Evolutionary conservation across 2,888 invertebrate species (phyloP), one percentile per base, ranked within the genome.

Genomic region (Euproctis similis): DNA sequence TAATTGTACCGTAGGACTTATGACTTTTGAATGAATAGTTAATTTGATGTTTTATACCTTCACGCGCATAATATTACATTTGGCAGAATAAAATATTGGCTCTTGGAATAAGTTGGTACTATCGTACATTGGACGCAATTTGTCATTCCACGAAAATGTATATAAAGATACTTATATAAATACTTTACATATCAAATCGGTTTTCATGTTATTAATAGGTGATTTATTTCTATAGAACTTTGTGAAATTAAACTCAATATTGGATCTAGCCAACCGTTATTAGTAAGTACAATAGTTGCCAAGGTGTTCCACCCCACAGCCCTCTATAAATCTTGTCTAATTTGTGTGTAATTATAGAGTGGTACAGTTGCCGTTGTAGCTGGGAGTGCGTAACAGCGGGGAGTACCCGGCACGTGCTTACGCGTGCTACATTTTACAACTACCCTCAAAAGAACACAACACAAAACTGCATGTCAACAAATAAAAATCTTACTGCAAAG

Each of bases 311-410:
- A n/a, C n/a, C n/a, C n/a, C n/a, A n/a, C 75, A 75, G 82, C 84
- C 84, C 78, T 73, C 82, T 60, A 82, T 84, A 84, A 84, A 84
- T 84, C 82, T 84, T 82, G 77, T 80, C 81, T 84, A 84, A 84
- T 84, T 84, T 84, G 81, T 84, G 81, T 82, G 84, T 84, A 82
- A 84, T 84, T 84, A 84, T 80, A 78, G 80, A 71, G 72, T 71
- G 69, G 78, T 64, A 70, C 72, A 75, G 78, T 72, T 74, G 75
- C 74, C 75, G 62, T 55, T 66, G 78, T 78, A 76, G 80, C 84
- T 72, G 81, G 81, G 78, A 81, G 73, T 78, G 78, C 76, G 77
- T 78, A 76, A 63, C 76, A 72, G 77, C 81, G 67, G 81, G 82
- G 81, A 66, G 74, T 58, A 50, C 46, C 48, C 58, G 78, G 78